A percentile compares a stretch with the other conserved stretches of the same genome.
phyloP scores from a whole-genome alignment of 2,888 invertebrate genomes.

The Nineta flava region DNA sequence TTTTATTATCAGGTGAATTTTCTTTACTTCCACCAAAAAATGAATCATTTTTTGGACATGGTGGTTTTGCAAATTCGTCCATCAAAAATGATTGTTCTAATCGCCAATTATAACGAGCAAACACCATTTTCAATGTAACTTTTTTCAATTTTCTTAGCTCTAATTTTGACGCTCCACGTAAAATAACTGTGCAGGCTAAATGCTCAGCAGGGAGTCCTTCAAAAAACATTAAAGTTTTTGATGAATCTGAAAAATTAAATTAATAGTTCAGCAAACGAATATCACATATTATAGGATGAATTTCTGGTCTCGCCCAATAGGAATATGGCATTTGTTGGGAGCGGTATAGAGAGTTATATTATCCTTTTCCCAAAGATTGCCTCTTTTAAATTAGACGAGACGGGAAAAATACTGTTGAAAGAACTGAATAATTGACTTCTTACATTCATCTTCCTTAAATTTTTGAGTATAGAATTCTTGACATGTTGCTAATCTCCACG shows the following conservation, averaged over 20 bases:
- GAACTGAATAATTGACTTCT: not conserved
- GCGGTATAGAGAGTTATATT: not conserved
- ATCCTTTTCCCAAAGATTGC: no score
- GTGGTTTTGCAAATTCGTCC: slow-evolving; percentile 70
- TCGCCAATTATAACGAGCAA: slow-evolving; percentile 79
- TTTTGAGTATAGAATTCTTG: slow-evolving; percentile 60
- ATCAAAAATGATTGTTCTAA: slow-evolving; percentile 81
- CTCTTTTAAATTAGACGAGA: no score
- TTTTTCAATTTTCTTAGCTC: slow-evolving; percentile 72
- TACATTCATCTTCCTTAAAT: slow-evolving; percentile 33
- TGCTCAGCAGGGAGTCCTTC: slow-evolving; percentile 76
- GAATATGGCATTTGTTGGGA: no score
- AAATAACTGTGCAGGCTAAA: slow-evolving; percentile 71
- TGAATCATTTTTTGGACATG: slow-evolving; percentile 33
- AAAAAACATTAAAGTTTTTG: slow-evolving; percentile 84
- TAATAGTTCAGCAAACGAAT: not conserved
- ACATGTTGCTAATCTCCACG: slow-evolving; percentile 68
- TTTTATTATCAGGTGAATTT: slow-evolving; percentile 20
- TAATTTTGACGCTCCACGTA: slow-evolving; percentile 57
- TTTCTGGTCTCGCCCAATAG: no score
- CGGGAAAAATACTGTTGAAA: no score
- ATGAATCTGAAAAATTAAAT: slow-evolving; percentile 30
- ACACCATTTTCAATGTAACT: slow-evolving; percentile 65
- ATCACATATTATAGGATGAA: not conserved
- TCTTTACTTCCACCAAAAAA: slow-evolving; percentile 28